Base-by-base conservation (phyloP, 2,797 vertebrate genomes). In the Allobates femoralis region DNA sequence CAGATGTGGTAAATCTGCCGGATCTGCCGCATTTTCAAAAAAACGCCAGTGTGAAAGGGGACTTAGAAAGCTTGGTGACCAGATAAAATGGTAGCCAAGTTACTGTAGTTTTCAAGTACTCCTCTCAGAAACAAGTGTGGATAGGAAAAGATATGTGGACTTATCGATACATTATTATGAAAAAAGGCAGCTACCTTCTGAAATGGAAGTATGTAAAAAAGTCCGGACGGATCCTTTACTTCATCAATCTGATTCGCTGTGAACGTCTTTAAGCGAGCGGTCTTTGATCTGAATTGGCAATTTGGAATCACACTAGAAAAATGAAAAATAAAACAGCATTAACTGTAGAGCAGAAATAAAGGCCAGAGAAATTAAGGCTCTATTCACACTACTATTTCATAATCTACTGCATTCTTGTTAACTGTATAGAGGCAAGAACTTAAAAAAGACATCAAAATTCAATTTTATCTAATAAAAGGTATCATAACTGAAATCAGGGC, bases 191-290 rank as follows among this genome's bases (percentile, higher is more conserved):
- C 93, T 94, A 99, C 98, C 95, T 99, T 99, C 90, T 99, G 98
- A 92, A 96, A 99, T 14, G 98, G 98, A 15, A 99, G 96, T 82
- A 99, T 99, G 88, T 97, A 99, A 90, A 98, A 99, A 21, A 99
- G 96, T 19, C 98, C 98, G 0, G 98, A 99, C 0, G 97, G 98
- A 88, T 99, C 98, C 92, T 99, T 99, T 91, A 99, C 97, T 94
- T 99, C 98, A 89, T 99, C 98, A 19, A 99, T 94, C 86, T 99
- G 98, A 89, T 97, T 99, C 83, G 98, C 97, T 0, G 98, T 99
- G 90, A 99, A 99, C 0, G 98, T 99, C 94, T 99, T 99, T 89
- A 99, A 90, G 79, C 98, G 95, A n/a, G 97, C 97, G 0, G 97
- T 99, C 92, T 98, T 99, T 32, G 98, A 99, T 85, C 98, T 96